phyloP scores from a whole-genome alignment of 2,888 invertebrate species.

The Ethmia dodecea region DNA sequence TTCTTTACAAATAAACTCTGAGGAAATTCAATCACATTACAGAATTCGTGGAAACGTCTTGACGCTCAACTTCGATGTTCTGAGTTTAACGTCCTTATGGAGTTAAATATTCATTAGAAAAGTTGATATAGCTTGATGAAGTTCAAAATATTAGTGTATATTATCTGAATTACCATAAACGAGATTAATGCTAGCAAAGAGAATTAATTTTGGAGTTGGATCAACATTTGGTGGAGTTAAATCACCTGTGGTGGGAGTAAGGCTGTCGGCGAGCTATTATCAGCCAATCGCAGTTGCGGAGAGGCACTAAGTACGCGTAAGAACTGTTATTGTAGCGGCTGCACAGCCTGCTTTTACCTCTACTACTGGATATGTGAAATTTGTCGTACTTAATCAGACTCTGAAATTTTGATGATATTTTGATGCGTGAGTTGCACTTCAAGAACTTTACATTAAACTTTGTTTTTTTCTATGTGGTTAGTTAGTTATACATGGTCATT shows the following conservation, averaged over 20 bases:
- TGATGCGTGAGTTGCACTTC: too few species aligned
- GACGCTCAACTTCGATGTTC: too few species aligned
- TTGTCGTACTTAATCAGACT: too few species aligned
- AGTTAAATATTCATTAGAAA: constrained; percentile 8
- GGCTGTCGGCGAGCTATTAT: constrained; percentile 30
- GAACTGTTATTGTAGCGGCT: constrained; percentile 34
- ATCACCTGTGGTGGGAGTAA: constrained; percentile 26
- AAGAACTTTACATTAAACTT: too few species aligned
- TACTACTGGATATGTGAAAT: constrained; percentile 15
- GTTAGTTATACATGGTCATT: too few species aligned
- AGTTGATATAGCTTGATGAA: too few species aligned
- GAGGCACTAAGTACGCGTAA: constrained; percentile 31
- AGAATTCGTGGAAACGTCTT: too few species aligned
- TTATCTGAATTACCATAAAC: constrained; percentile 8
- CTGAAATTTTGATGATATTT: too few species aligned
- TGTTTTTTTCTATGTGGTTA: too few species aligned
- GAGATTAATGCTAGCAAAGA: constrained; percentile 17
- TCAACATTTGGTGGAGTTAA: constrained; percentile 27
- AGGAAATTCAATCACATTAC: too few species aligned
- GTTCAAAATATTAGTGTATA: constrained; percentile 3
- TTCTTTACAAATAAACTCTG: too few species aligned
- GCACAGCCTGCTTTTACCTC: constrained; percentile 10
- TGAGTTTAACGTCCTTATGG: neutral
- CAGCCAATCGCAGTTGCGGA: constrained; percentile 31
- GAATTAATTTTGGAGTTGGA: constrained; percentile 28